Base-by-base conservation (phyloP, 2,797 vertebrate species). In the Tamandua tetradactyla region DNA sequence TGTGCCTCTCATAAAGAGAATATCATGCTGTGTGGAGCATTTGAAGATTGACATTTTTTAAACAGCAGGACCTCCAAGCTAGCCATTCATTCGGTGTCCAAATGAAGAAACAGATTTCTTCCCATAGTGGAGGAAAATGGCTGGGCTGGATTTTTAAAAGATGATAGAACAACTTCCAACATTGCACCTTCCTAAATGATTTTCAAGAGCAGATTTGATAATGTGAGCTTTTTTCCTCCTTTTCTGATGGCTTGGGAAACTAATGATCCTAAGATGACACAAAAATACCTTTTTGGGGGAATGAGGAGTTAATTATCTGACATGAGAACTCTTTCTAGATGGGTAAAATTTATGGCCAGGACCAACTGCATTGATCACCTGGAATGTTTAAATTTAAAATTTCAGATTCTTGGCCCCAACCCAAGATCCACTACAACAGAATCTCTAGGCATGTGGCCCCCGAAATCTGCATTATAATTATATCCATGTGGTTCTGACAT, bases 21-120 rank as follows among this genome's bases (percentile, higher is more conserved):
- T 15, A 44, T 40, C 49, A 32, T 12, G 0, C 85, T 9, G 5
- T 71, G 69, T 25, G 40, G 35, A 84, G 15, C 40, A 55, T 79
- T 95, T 94, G 80, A 87, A 88, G 64, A 92, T 47, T 66, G 64
- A 47, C 49, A 66, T 75, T 71, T 90, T 82, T 92, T 87, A 92
- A 92, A 78, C 85, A 93, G 81, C 49, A 74, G 87, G 79, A 37
- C 44, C 35, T 62, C 37, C 57, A 57, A 89, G 78, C 59, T 15
- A 75, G 64, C 61, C 89, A 89, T 78, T 93, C 69, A 75, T 40
- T 18, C 47, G 81, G 22, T 27, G 69, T 61, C 68, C 82, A 69
- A 57, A 8, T 40, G 47, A 87, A 93, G 82, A 90, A 92, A 82
- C 52, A 90, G 75, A 85, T 88, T 94, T 94, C 47, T 89, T 59